Conservation (phyloP, 2,797 vertebrate species). For the Coendou prehensilis region DNA sequence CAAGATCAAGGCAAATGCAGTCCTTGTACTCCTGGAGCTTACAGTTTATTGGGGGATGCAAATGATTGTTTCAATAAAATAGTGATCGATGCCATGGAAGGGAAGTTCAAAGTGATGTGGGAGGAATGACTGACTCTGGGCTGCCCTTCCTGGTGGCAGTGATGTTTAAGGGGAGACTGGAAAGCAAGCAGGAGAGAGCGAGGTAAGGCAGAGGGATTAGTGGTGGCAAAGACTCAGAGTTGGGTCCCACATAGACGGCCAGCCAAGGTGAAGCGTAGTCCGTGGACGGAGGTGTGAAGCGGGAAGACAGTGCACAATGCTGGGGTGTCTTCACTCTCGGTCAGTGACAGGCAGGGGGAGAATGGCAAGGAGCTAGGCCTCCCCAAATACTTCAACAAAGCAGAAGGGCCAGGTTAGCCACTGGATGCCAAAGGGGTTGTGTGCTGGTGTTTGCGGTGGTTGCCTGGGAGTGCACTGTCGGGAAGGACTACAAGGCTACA, state of each 20-base stretch:
- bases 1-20: neutral
- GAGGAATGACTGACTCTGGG: neutral
- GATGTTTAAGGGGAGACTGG: neutral
- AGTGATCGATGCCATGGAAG: neutral
- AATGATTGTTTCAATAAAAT: neutral
- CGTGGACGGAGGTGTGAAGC: rapidly evolving
- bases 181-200: neutral
- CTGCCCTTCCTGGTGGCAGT: neutral
- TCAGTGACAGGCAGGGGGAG: neutral
- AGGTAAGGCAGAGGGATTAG: neutral
- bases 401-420: neutral
- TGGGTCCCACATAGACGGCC: rapidly evolving
- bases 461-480: neutral
- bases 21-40: neutral
- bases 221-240: neutral
- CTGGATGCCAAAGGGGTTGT: neutral
- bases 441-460: no score
- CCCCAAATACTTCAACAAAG: neutral
- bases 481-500: neutral
- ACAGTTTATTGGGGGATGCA: neutral
- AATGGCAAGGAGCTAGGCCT: neutral
- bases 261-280: neutral
- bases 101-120: neutral
- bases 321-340: rapidly evolving
- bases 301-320: neutral